A percentile compares a stretch with the other conserved stretches of the same genome.
Conservation (phyloP, 2,888 invertebrate species). For the Cylindroiulus punctatus region DNA sequence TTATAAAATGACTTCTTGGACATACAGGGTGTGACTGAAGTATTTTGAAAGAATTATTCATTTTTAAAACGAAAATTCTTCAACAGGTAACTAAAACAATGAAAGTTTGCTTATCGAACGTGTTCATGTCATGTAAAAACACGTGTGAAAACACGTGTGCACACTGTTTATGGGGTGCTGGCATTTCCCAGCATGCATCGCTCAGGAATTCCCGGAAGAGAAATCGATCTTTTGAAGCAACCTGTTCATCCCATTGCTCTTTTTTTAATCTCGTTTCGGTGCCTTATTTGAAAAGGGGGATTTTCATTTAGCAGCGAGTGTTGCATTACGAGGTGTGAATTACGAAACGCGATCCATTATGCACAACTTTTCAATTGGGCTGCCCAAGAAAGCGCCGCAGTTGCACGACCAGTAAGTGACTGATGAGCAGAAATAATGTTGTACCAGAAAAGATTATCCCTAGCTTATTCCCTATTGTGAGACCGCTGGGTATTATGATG, state of each 20-base stretch:
- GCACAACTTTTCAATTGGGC: not conserved
- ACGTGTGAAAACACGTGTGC: no score
- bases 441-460: constrained; percentile 18
- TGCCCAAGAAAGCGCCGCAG: not conserved
- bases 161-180: no score
- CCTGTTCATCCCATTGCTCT: not conserved
- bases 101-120: no score
- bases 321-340: no score
- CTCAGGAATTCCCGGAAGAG: not conserved
- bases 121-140: no score
- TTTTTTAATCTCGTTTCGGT: not conserved
- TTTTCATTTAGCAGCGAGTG: not conserved
- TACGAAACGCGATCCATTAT: not conserved
- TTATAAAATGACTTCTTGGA: no score
- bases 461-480: not conserved
- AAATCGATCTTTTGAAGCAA: not conserved
- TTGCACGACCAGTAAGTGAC: not conserved
- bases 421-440: constrained; percentile 9
- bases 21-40: no score
- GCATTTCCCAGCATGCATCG: not conserved
- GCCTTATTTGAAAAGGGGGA: not conserved
- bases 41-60: no score
- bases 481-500: not conserved
- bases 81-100: no score
- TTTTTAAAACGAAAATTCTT: no score